Conservation (phyloP, 2,113 vertebrate genomes). For the Siniperca chuatsi region DNA sequence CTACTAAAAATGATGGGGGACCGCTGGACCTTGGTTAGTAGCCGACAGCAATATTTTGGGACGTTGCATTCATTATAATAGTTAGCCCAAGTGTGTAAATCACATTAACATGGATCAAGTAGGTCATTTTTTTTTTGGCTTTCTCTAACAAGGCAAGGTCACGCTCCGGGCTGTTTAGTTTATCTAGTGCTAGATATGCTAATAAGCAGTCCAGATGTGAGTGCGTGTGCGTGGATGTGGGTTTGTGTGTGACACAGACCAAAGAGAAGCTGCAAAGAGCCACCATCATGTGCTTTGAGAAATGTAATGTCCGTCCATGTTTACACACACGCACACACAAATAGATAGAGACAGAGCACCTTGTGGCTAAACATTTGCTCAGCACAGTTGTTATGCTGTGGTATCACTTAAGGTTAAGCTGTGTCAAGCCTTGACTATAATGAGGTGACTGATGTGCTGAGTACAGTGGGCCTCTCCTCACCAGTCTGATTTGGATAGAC, state of each 20-base stretch:
- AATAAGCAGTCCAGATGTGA: slow-evolving; percentile 62
- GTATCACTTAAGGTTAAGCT: slow-evolving; percentile 55
- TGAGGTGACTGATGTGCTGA: slow-evolving; percentile 73
- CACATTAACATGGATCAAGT: slow-evolving; percentile 73
- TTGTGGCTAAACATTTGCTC: slow-evolving; percentile 34
- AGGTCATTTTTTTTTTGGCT: slow-evolving; percentile 58
- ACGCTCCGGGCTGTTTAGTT: slow-evolving; percentile 64
- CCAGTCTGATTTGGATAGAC: slow-evolving; percentile 47
- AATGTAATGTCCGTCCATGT: background rate
- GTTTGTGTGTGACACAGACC: slow-evolving; percentile 1
- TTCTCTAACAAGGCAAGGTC: slow-evolving; percentile 74
- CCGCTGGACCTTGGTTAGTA: slow-evolving; percentile 8
- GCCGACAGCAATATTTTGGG: slow-evolving; percentile 24
- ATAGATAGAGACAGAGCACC: slow-evolving; percentile 1
- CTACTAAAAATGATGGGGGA: background rate
- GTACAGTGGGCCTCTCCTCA: slow-evolving; percentile 51
- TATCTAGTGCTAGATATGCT: slow-evolving; percentile 50
- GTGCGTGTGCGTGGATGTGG: slow-evolving; percentile 11
- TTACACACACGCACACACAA: background rate
- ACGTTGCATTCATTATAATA: slow-evolving; percentile 58
- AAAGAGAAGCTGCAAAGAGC: slow-evolving; percentile 6
- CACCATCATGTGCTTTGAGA: slow-evolving; percentile 6
- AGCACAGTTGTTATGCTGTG: slow-evolving; percentile 26
- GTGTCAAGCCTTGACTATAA: slow-evolving; percentile 58
- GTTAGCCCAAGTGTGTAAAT: slow-evolving; percentile 74